Percentiles rank a stretch among this genome's conserved stretches.
Evolutionary conservation across 2,888 invertebrate species (phyloP).

Genomic region (Tipula unca): DNA sequence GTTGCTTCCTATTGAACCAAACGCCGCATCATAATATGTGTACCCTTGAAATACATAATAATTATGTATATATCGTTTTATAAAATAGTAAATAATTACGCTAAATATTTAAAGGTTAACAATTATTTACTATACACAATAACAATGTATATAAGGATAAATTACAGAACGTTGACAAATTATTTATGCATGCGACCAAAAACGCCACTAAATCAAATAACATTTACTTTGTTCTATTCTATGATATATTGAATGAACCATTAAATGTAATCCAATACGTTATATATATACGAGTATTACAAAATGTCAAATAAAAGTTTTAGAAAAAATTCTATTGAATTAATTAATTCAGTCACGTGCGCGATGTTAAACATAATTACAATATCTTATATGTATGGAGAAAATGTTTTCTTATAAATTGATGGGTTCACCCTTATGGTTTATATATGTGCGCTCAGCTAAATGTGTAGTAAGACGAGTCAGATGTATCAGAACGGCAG

Average conservation of each 20-base stretch:
- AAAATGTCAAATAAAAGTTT: not conserved
- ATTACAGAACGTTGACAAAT: not conserved
- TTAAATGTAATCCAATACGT: slow-evolving; percentile 1
- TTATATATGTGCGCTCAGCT: too few species aligned
- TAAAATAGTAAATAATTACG: not conserved
- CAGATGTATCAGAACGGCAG: too few species aligned
- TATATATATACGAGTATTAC: not conserved
- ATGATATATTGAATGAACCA: not conserved
- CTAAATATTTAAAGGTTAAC: not conserved
- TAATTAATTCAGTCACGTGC: slow-evolving; percentile 8
- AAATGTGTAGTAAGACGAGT: too few species aligned
- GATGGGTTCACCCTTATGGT: not conserved
- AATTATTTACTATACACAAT: not conserved
- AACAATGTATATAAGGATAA: not conserved
- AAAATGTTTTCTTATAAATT: not conserved
- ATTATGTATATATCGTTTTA: too few species aligned
- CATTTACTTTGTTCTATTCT: not conserved
- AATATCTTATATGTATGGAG: too few species aligned
- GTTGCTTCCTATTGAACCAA: too few species aligned
- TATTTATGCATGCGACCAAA: not conserved
- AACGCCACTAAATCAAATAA: not conserved
- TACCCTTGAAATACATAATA: too few species aligned
- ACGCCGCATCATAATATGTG: too few species aligned
- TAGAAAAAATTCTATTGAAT: not conserved
- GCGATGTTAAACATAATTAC: not conserved